Base-by-base conservation (phyloP, 2,888 invertebrate species). In the Andrena minutula region DNA sequence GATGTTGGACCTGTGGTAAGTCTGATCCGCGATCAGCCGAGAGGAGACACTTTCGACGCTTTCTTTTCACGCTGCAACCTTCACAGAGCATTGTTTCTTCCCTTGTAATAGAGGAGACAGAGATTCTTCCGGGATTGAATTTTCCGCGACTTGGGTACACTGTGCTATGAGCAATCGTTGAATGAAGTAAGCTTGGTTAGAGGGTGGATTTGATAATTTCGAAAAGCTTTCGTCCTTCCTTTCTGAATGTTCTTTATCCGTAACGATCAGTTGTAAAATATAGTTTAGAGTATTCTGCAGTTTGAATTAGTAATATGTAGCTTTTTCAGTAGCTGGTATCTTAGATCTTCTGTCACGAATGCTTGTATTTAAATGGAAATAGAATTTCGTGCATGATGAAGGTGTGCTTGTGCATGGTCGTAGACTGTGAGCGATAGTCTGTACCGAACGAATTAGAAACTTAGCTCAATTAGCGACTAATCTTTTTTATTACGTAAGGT, bases 1-100 rank as follows among this genome's bases (percentile, higher is more conserved):
- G 83, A 71, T 84, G 82, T 81, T 86, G 89, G 81, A 82, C 66
- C 51, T 64, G 53, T 66, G 89, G 89, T 90, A 88, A 89, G 89
- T 89, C 72, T 53, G 64, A 75, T 60, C 64, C 69, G 63, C 30
- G 41, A 58, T 63, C 35, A 49, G 16, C 30, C 28, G 16, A n/a
- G 16, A 26, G 30, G 49, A 23, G 8, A 53, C 53, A 20, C 20
- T 53, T n/a, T 53, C 8, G 23, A 53, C 20, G 20, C 53, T 53
- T 53, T 20, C 8, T 53, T 41, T 16, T 41, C 41, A 41, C 41
- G 41, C 53, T 53, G 23, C 8, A 53, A 53, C 53, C 47, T 71
- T 61, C 32, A 1, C 3, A 7, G 16, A 32, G 7, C 30, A 41
- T 49, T 69, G 49, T 47, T 30, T 53, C 41, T 41, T 10, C 23